Base-by-base conservation (phyloP, 2,888 invertebrate genomes). In the Argyra leucocephala region DNA sequence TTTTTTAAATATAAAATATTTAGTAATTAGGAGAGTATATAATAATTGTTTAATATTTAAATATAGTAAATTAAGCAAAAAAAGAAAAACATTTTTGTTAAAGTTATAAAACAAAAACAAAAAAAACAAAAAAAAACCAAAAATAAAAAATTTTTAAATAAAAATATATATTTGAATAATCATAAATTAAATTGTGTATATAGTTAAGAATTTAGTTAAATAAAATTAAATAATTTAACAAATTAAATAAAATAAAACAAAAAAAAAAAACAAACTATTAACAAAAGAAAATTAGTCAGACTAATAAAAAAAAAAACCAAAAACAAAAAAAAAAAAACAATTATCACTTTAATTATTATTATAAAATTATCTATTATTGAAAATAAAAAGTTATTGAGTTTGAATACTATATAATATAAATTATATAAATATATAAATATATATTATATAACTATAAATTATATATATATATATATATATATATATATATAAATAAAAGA, bases 331-430 rank as follows among this genome's bases (percentile, higher is more conserved):
- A 48, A 48, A 48, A 48, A 48, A 48, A 48, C 12, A 9, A 48
- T 48, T 48, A 48, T 48, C 48, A 48, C 48, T 48, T 48, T 48
- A 48, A 48, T 48, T 48, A 48, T 48, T 48, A 48, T 48, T 48
- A 48, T n/a, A 48, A 48, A 48, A 48, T 15, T 48, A 48, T 48
- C 48, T 48, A 48, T 48, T 48, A 48, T 48, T 48, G 5, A 48
- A 48, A 48, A 12, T 48, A n/a, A 48, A 48, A 48, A 48, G 48
- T 48, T 48, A 48, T 48, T 48, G 48, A 48, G 48, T 48, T 48
- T 48, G 18, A 12, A 48, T 12, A 48, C 5, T 48, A 31, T 31
- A 31, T 31, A 31, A 31, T n/a, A n/a, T n/a, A 31, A 31, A 48
- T 48, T 48, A 48, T 48, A 48, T 15, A 48, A 3, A 48, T n/a